Base-by-base conservation (phyloP, 2,113 vertebrate species). In the Sphyrna mokarran region DNA sequence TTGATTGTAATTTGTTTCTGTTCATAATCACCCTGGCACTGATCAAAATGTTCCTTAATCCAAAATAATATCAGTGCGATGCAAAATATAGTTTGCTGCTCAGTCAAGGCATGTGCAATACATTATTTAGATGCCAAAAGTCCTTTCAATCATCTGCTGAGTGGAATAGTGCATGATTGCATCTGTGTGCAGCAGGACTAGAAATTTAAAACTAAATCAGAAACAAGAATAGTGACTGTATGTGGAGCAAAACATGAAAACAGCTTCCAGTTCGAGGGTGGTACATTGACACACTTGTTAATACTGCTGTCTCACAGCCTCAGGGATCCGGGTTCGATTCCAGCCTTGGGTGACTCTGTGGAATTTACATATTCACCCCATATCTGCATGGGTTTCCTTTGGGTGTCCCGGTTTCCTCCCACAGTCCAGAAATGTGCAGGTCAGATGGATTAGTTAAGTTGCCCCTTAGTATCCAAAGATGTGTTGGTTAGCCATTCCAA, bases 1-100 rank as follows among this genome's bases (percentile, higher is more conserved):
- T 93, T 66, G 40, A 93, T 63, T 40, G 37, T 16, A 94, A 69
- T 94, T 94, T 94, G 20, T 94, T 43, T 69, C 91, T 40, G 91
- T 94, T 94, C 63, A 69, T 69, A 66, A 94, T 94, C 68, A 69
- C 33, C 58, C 63, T 66, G 13, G 20, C 14, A 66, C 58, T 69
- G 63, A 69, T 69, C 91, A 94, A 94, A 69, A 63, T 69, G 8
- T 40, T 40, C 63, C 63, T 89, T 89, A 58, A 58, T 89, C 61
- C 90, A 91, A 61, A 63, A 40, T n/a, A 11, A 85, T 26, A 63
- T 61, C 58, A 93, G 61, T 93, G 90, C 14, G 37, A 8, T 69
- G 91, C 63, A 40, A 6, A 68, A 94, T 69, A 69, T 68, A 40
- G 10, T 63, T 40, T 69, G 91, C 18, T 40, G 13, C 61, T 63